Base-by-base conservation (phyloP, 2,888 invertebrate genomes). In the Synergus laeviventris region DNA sequence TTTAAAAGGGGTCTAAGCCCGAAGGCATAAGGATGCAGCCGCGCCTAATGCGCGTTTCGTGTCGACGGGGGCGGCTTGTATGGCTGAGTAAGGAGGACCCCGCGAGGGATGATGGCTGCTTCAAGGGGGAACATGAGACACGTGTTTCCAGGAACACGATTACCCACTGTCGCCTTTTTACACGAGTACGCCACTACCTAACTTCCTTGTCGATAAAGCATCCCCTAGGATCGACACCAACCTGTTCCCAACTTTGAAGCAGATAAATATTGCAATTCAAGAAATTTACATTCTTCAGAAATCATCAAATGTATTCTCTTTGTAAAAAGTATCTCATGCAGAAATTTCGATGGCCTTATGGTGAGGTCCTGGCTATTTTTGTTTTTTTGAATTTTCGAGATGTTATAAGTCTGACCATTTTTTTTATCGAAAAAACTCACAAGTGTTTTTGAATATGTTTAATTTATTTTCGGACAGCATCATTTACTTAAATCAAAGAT, bases 31-130 rank as follows among this genome's bases (percentile, higher is more conserved):
- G 86, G 86, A 87, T 87, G 88, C 87, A 85, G 85, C 85, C 84
- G 85, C 86, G 87, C 84, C 88, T 90, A 90, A 90, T 90, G 90
- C 89, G 89, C 86, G 86, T 89, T 89, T 85, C 90, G 85, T 90
- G 90, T 90, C 87, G 87, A 86, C 85, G 84, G 84, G 84, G 86
- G 81, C 81, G 84, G 84, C 82, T 83, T 80, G 84, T 80, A 81
- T 78, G 79, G 79, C 78, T 79, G 83, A 83, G 83, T 81, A 84
- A 84, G 85, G 86, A 84, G 84, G 80, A 31, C 74, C 79, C 76
- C 73, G 76, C 36, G 70, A 59, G 79, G 76, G 79, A 78, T 76
- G 81, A 78, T 74, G 79, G 77, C 77, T 76, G 79, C 76, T 76
- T 74, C 76, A 75, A 78, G 77, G 18, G 73, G 78, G 76, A 77